Evolutionary conservation across 1,140 invertebrate genomes (phyloP), one percentile per base, ranked within the genome.

Genomic region (Maniola jurtina): DNA sequence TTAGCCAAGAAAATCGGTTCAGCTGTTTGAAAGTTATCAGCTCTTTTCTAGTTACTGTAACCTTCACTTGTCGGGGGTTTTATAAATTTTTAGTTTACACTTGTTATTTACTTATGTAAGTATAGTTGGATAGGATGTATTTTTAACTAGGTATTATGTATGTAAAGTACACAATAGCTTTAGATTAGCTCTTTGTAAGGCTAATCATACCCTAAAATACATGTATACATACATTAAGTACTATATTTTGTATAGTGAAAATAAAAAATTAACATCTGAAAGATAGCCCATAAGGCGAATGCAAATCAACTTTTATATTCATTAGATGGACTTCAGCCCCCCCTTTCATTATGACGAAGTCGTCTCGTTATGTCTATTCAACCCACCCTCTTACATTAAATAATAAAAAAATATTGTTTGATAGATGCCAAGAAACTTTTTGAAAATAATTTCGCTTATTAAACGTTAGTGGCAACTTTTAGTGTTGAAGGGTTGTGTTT

Each of bases 311-410:
- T 81, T 83, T 81, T 84, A 81, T 79, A 81, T 81, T 83, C 80
- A 83, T 84, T 81, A 81, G 76, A 56, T 65, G 70, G 68, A 72
- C 76, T 65, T 77, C 66, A 66, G n/a, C 42, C 52, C 66, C 77
- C 82, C 33, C 52, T 83, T 80, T 84, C 79, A 84, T 84, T 69
- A 77, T 66, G 48, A 61, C 52, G 59, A 40, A 75, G 40, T 72
- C 72, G 67, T 68, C 76, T 85, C 83, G 83, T 85, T 85, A 85
- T 76, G 75, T 67, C 74, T 77, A 85, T 85, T 85, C 83, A 83
- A 72, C 50, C 64, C 61, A 61, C 71, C 68, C 55, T 70, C 77
- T 77, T 77, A 76, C 72, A 58, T 78, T 78, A 25, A 25, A 81
- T 75, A 80, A 80, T 81, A 75, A 79, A 81, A 78, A 75, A n/a